Conservation (phyloP, 1,140 invertebrate species). For the Calosoma granatense region DNA sequence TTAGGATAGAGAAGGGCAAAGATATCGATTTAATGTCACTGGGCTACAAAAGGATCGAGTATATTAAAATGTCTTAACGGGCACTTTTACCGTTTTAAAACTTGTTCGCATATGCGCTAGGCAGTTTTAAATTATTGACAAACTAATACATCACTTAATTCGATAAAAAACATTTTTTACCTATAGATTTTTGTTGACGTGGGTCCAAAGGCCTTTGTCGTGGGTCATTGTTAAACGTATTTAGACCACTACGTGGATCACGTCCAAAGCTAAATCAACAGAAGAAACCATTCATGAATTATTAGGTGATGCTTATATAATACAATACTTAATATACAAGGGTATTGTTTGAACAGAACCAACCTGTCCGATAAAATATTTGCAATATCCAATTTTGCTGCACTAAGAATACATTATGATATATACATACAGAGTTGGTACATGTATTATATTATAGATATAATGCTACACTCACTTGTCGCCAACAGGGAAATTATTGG, state of each 20-base stretch:
- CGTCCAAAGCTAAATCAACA: constrained; percentile 39
- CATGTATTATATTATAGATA: too few species aligned
- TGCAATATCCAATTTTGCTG: constrained; percentile 6
- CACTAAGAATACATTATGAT: constrained; percentile 12
- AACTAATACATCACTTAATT: too few species aligned
- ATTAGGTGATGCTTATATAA: neutral
- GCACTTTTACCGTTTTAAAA: too few species aligned
- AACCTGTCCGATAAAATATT: neutral
- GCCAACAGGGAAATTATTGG: constrained; percentile 36
- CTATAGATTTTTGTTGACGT: constrained; percentile 42
- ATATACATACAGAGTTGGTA: neutral
- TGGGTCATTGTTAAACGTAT: constrained; percentile 46
- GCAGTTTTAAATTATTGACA: too few species aligned
- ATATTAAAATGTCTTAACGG: too few species aligned
- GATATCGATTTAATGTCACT: too few species aligned
- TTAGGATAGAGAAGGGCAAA: too few species aligned
- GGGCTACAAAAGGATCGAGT: too few species aligned
- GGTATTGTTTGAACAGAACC: neutral
- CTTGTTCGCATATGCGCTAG: too few species aligned
- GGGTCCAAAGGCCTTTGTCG: constrained; percentile 54
- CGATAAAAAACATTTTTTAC: constrained; percentile 29
- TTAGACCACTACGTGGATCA: constrained; percentile 40
- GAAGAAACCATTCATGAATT: constrained; percentile 11
- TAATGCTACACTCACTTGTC: constrained; percentile 29
- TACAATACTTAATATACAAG: neutral